Percentiles rank a stretch among this genome's conserved stretches.
These are phyloP conservation scores for Zapornia atra DNA, from an alignment of 2,113 vertebrate species.

Conservation along the genomic window DNA sequence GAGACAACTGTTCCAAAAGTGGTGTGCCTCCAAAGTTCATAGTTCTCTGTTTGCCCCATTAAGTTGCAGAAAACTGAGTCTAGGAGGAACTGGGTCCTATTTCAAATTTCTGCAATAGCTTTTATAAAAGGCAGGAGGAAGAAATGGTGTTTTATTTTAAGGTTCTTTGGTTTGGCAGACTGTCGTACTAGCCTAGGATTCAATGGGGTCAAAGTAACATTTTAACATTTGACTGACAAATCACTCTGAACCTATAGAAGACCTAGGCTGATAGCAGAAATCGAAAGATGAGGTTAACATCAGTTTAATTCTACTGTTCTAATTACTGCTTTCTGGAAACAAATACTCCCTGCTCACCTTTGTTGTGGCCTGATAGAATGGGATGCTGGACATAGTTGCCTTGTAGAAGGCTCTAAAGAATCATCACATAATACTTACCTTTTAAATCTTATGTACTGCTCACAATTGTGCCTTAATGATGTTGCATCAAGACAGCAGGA, in stretches of 20 bases:
- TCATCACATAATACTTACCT: not conserved
- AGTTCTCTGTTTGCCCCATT: not conserved
- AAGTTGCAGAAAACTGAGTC: not conserved
- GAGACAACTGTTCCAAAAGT: not conserved
- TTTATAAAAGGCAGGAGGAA: not conserved
- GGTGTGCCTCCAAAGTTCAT: accelerated
- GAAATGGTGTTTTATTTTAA: not conserved
- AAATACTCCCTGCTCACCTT: not conserved
- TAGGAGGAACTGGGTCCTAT: not conserved
- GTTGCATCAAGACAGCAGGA: not conserved
- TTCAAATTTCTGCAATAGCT: not conserved
- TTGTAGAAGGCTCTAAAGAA: not conserved
- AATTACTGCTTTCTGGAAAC: not conserved
- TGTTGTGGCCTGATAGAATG: not conserved
- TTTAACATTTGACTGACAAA: not conserved
- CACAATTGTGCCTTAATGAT: not conserved
- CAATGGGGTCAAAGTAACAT: not conserved
- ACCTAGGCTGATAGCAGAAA: not conserved
- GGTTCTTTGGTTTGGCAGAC: not conserved
- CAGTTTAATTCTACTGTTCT: not conserved
- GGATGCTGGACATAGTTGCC: not conserved
- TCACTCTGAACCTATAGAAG: not conserved
- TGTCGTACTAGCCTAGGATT: not conserved
- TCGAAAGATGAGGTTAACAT: not conserved
- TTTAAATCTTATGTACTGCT: not conserved